phyloP scores from a whole-genome alignment of 1,140 invertebrate species.

The Drosophila jambulina region DNA sequence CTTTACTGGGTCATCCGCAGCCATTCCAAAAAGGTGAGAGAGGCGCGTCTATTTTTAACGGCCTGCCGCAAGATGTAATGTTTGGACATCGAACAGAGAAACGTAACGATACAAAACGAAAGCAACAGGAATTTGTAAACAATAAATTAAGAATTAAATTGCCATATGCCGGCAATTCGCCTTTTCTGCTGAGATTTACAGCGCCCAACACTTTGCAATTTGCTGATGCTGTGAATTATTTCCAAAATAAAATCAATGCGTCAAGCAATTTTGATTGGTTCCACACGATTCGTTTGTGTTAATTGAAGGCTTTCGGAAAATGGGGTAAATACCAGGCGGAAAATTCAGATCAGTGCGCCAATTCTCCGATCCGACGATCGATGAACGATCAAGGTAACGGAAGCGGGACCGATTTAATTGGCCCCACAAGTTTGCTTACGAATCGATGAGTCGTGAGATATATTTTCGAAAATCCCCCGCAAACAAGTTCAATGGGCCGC shows the following conservation, averaged over 20 bases:
- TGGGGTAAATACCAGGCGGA: slow-evolving; percentile 24
- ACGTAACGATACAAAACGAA: slow-evolving; percentile 43
- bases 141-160: slow-evolving; percentile 53
- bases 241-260: slow-evolving; percentile 75
- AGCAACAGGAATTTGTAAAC: slow-evolving; percentile 56
- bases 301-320: slow-evolving; percentile 65
- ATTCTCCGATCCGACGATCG: slow-evolving; percentile 46
- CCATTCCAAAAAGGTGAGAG: slow-evolving; percentile 50
- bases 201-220: slow-evolving; percentile 44
- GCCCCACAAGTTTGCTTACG: slow-evolving; percentile 53
- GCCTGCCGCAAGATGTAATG: slow-evolving; percentile 54
- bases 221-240: slow-evolving; percentile 58
- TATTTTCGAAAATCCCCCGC: slow-evolving; percentile 17
- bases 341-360: slow-evolving; percentile 36
- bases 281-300: slow-evolving; percentile 38
- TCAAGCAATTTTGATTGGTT: slow-evolving; percentile 54
- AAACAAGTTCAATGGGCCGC: slow-evolving; percentile 58
- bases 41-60: slow-evolving; percentile 29
- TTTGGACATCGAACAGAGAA: slow-evolving; percentile 18
- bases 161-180: slow-evolving; percentile 60
- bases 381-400: slow-evolving; percentile 74
- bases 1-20: slow-evolving; percentile 50
- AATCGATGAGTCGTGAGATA: slow-evolving; percentile 28
- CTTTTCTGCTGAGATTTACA: slow-evolving; percentile 62
- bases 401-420: slow-evolving; percentile 75